Percentiles rank a stretch among this genome's conserved stretches.
Evolutionary conservation across 2,113 vertebrate species (phyloP).

Genomic region (Corythornis vintsioides): DNA sequence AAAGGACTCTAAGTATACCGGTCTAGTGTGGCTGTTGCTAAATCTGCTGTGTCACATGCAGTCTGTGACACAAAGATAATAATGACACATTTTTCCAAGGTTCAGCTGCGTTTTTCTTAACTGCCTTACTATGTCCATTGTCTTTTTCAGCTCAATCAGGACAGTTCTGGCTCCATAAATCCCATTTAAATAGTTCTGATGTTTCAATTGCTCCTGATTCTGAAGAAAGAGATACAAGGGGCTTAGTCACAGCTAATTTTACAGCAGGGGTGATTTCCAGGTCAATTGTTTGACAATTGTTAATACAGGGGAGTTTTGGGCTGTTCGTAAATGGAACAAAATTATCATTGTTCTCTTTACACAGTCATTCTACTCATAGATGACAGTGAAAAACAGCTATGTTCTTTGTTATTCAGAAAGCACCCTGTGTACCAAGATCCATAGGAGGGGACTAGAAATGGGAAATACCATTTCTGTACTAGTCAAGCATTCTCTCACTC

Average conservation of each 20-base stretch:
- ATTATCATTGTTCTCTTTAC: not conserved
- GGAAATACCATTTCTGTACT: not conserved
- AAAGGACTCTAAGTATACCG: not conserved
- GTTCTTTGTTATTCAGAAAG: not conserved
- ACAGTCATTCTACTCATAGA: not conserved
- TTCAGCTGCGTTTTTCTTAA: not conserved
- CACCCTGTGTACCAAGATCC: not conserved
- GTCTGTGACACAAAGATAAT: not conserved
- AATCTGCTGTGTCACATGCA: conserved; percentile 34
- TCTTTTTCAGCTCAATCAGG: not conserved
- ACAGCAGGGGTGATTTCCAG: conserved; percentile 44
- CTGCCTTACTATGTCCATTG: not conserved
- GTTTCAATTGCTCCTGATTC: not conserved
- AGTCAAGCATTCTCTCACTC: not conserved
- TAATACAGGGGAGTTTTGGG: not conserved
- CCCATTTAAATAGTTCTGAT: conserved; percentile 9
- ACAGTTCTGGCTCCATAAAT: not conserved
- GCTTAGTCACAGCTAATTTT: conserved; percentile 33
- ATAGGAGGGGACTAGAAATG: not conserved
- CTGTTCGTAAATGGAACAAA: conserved; percentile 7
- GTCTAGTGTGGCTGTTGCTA: not conserved
- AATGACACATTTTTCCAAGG: not conserved
- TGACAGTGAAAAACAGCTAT: not conserved
- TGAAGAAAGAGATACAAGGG: not conserved
- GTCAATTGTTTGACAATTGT: conserved; percentile 32